Evolutionary conservation across 2,797 vertebrate genomes (phyloP).

Genomic region (Myotis daubentonii): DNA sequence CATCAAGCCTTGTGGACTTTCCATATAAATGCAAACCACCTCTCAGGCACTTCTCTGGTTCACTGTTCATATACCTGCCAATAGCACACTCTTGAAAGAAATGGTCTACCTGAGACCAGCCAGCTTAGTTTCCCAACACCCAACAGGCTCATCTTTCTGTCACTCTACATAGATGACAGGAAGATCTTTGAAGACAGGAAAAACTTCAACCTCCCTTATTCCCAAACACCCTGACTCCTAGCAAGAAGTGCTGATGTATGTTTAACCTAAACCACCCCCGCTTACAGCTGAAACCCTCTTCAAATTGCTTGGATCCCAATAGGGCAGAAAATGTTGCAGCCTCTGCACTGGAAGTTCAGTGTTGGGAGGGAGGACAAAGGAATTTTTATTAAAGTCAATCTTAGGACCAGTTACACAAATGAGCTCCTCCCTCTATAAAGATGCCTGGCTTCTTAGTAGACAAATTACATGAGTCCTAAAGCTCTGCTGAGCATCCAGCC

Average conservation of each 20-base stretch:
- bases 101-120: background rate
- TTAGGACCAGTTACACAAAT: background rate
- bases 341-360: conserved; percentile 2
- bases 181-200: background rate
- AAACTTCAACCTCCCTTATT: background rate
- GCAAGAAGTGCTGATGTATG: background rate
- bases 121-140: background rate
- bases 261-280: background rate
- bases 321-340: background rate
- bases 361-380: background rate
- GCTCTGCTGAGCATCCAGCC: background rate
- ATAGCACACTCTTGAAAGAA: background rate
- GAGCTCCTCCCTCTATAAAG: background rate
- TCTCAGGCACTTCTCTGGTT: background rate
- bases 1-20: background rate
- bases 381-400: background rate
- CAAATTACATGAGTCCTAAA: background rate
- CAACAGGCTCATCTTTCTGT: background rate
- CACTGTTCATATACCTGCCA: background rate
- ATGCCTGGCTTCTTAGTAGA: background rate
- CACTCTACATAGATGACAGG: background rate
- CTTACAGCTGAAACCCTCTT: background rate
- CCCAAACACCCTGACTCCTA: background rate
- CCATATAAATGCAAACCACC: too few species aligned
- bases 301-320: background rate